A percentile compares a stretch with the other conserved stretches of the same genome.
These are phyloP conservation scores for Crenichthys baileyi DNA, from an alignment of 2,797 vertebrate species.

Conservation along the genomic window DNA sequence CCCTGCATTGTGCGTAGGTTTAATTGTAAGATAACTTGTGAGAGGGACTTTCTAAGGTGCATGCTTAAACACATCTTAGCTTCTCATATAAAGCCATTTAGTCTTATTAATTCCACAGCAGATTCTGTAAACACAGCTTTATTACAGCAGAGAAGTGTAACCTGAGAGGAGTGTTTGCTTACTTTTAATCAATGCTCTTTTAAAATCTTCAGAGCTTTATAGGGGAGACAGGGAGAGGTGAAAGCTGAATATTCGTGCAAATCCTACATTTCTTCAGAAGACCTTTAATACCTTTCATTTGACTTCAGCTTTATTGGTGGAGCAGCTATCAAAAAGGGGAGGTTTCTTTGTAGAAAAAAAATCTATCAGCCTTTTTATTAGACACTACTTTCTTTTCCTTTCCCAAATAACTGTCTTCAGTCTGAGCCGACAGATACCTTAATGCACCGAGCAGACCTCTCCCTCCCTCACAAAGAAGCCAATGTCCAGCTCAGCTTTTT, in stretches of 20 bases:
- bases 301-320: conserved; percentile 49
- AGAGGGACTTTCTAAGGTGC: no score
- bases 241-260: conserved; percentile 54
- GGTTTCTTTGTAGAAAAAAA: conserved; percentile 21
- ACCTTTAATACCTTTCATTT: conserved; percentile 57
- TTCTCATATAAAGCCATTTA: conserved; percentile 49
- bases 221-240: conserved; percentile 28
- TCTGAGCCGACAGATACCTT: conserved; percentile 59
- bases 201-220: conserved; percentile 65
- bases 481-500: not conserved
- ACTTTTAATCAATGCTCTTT: conserved; percentile 64
- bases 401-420: conserved; percentile 48
- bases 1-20: not conserved
- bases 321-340: conserved; percentile 31
- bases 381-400: conserved; percentile 25
- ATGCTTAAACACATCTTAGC: conserved; percentile 36
- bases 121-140: conserved; percentile 70
- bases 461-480: not conserved
- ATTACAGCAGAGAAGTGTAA: conserved; percentile 61
- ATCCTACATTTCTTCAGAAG: conserved; percentile 36
- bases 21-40: no score
- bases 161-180: conserved; percentile 67
- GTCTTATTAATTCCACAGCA: conserved; percentile 62
- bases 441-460: conserved; percentile 40
- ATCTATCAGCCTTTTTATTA: conserved; percentile 48